Percentiles rank a stretch among this genome's conserved stretches.
These are phyloP conservation scores for Petrolisthes cinctipes DNA, from an alignment of 2,888 invertebrate species.

Conservation along the genomic window DNA sequence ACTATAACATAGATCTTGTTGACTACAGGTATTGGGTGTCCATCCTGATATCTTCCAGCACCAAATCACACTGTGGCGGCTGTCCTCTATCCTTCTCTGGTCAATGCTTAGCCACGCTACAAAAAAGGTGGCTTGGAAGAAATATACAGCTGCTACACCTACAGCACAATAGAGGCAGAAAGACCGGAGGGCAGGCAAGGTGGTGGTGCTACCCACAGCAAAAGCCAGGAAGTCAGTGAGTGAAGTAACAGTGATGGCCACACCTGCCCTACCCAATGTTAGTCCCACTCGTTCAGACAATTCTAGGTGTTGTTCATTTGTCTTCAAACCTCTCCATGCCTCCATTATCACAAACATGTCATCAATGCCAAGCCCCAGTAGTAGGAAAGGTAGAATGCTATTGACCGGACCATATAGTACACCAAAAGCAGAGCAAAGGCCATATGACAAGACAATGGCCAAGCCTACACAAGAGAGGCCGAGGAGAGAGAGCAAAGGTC, in stretches of 20 bases:
- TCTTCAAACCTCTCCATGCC: conserved; percentile 76
- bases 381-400: conserved; percentile 83
- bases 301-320: conserved; percentile 68
- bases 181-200: conserved; percentile 83
- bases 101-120: conserved; percentile 83
- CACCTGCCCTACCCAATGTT: conserved; percentile 83
- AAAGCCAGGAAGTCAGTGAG: conserved; percentile 86
- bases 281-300: conserved; percentile 78
- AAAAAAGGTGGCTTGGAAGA: conserved; percentile 84
- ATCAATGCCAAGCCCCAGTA: conserved; percentile 84
- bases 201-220: conserved; percentile 82
- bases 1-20: conserved; percentile 74
- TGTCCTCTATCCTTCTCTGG: conserved; percentile 70
- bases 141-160: conserved; percentile 81
- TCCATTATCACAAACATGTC: conserved; percentile 89
- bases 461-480: conserved; percentile 81
- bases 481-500: conserved; percentile 77
- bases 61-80: conserved; percentile 78
- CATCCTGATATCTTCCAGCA: conserved; percentile 77
- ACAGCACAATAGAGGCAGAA: conserved; percentile 86
- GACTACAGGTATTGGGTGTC: conserved; percentile 73
- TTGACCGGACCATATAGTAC: conserved; percentile 85
- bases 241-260: conserved; percentile 86
- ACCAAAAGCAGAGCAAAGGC: conserved; percentile 80
- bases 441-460: conserved; percentile 80